Base-by-base conservation (phyloP, 2,888 invertebrate species). In the Ennomos erosarius region DNA sequence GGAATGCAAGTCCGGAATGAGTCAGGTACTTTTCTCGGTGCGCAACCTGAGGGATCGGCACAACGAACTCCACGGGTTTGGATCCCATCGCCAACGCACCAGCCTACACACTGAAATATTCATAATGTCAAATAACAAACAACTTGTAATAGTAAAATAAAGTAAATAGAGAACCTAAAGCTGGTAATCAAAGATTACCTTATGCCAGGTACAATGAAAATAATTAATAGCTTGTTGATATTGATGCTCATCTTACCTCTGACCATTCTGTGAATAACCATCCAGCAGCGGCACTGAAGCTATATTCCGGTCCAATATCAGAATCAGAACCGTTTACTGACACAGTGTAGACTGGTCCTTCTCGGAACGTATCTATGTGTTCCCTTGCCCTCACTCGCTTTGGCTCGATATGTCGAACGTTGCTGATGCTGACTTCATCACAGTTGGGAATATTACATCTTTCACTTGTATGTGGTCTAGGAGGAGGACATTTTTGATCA, bases 1-100 rank as follows among this genome's bases (percentile, higher is more conserved):
- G 94, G 95, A 35, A 94, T 93, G 74, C 97, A 97, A 1, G 93
- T 89, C 39, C 95, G 89, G 1, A 93, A 92, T 0, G 93, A 86
- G 58, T 95, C 95, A 0, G 97, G 94, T 49, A 90, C 86, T 70
- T 78, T 86, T 66, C 88, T 93, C 65, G 93, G 93, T 55, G 94
- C 93, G 73, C 94, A 94, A 9, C 94, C 93, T 0, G 94, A 94
- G 0, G 94, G 93, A 70, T 96, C 96, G 0, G 93, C 88, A 72
- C 97, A 97, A 11, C 95, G 93, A 0, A 96, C 94, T 33, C 94
- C 93, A 37, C 97, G 93, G 8, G 94, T 95, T 80, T 97, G 96
- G 0, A 95, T 83, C 0, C 97, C 97, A 0, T 93, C 94, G 0
- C 97, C 97, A 1, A 90, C 85, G 74, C 97, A 97, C 76, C 94